A percentile compares a stretch with the other conserved stretches of the same genome.
Evolutionary conservation across 2,113 vertebrate genomes (phyloP).

Genomic region (Dicaeum eximium): DNA sequence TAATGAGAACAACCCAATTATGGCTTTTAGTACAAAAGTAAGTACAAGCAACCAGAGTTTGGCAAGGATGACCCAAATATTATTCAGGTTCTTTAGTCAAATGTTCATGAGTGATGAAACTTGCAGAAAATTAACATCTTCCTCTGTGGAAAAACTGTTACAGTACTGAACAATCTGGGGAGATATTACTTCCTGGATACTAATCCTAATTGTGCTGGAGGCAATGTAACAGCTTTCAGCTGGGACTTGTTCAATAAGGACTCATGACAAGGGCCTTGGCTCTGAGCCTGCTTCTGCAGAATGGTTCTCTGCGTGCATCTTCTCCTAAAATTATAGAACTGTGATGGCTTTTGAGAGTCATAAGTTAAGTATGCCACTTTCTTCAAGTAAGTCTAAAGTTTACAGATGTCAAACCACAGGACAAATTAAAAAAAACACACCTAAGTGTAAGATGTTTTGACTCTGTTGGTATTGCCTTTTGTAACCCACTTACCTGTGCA

Average conservation of each 20-base stretch:
- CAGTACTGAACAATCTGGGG: background rate
- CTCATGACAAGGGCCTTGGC: background rate
- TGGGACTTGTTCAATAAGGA: background rate
- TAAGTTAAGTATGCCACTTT: background rate
- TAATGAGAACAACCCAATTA: background rate
- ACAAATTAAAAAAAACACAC: background rate
- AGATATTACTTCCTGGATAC: background rate
- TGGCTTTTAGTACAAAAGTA: background rate
- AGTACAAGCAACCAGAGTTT: background rate
- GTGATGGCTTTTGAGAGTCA: background rate
- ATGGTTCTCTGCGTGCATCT: background rate
- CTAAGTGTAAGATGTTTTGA: background rate
- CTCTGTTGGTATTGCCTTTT: background rate
- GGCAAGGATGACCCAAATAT: background rate
- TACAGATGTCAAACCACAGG: background rate
- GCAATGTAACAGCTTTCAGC: background rate
- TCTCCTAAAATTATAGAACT: background rate
- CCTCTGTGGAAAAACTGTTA: background rate
- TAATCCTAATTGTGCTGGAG: background rate
- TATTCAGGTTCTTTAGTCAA: background rate
- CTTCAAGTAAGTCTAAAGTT: background rate
- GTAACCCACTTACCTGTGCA: conserved; percentile 82
- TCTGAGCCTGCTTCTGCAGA: background rate
- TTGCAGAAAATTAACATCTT: background rate
- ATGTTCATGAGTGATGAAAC: background rate